A percentile compares a stretch with the other conserved stretches of the same genome.
These are phyloP conservation scores for Drosophila lutescens DNA, from an alignment of 2,888 invertebrate genomes.

Conservation along the genomic window DNA sequence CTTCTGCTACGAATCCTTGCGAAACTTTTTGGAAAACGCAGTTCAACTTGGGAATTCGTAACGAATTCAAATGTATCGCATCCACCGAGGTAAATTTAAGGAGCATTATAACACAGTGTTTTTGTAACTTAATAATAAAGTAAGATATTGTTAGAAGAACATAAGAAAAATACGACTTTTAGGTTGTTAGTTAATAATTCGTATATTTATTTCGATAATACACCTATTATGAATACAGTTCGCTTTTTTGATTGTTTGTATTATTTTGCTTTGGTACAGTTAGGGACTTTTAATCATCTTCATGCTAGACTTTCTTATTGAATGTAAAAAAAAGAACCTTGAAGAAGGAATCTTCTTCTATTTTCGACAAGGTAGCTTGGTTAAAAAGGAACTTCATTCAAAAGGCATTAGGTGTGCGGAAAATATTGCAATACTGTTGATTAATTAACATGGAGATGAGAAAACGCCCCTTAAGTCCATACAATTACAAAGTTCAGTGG, in stretches of 20 bases:
- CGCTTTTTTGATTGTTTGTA: constrained; percentile 54
- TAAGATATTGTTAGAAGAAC: too few relatives aligned
- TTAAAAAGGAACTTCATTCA: background rate
- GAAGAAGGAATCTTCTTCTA: background rate
- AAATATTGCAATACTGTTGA: background rate
- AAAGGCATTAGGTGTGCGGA: background rate
- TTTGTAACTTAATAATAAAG: too few relatives aligned
- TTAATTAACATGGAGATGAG: background rate
- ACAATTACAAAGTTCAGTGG: constrained; percentile 17
- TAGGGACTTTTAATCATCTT: constrained; percentile 3
- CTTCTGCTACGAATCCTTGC: too few relatives aligned
- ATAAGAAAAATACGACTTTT: background rate
- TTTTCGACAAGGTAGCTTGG: background rate
- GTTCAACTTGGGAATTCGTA: too few relatives aligned
- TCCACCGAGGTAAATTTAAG: too few relatives aligned
- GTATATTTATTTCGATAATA: constrained; percentile 73
- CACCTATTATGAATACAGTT: constrained; percentile 69
- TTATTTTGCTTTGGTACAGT: constrained; percentile 49
- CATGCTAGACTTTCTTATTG: background rate
- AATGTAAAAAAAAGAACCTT: background rate
- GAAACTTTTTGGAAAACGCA: too few relatives aligned
- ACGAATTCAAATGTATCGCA: too few relatives aligned
- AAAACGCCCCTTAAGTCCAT: constrained; percentile 17
- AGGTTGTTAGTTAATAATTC: constrained; percentile 44
- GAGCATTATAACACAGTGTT: too few relatives aligned